phyloP scores from a whole-genome alignment of 2,113 vertebrate species.

The Centropus unirufus region DNA sequence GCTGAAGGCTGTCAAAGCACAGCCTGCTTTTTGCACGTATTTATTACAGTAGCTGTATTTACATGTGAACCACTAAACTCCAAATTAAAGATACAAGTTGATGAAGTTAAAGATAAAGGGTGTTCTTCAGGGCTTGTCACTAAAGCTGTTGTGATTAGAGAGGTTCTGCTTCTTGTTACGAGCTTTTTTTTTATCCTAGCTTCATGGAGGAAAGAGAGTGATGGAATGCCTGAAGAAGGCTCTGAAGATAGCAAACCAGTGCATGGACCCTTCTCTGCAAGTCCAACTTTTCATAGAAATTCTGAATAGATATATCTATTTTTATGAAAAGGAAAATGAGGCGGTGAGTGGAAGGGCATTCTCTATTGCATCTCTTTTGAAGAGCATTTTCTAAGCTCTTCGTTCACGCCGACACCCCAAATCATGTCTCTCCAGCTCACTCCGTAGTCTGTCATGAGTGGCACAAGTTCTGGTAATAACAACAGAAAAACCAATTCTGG shows the following conservation, averaged over 20 bases:
- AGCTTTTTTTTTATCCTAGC: slow-evolving; percentile 73
- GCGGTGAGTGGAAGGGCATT: slow-evolving; percentile 79
- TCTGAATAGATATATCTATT: slow-evolving; percentile 98
- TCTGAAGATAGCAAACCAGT: slow-evolving; percentile 98
- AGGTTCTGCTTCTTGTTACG: background rate
- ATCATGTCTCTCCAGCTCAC: background rate
- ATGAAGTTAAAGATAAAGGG: background rate
- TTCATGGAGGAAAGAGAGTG: slow-evolving; percentile 95
- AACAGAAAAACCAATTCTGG: background rate
- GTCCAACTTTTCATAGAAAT: slow-evolving; percentile 99
- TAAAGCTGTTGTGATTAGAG: background rate
- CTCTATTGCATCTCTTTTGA: background rate
- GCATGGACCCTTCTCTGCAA: slow-evolving; percentile 98
- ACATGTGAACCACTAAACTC: background rate
- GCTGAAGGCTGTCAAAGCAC: background rate
- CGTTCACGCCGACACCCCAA: background rate
- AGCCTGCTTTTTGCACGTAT: background rate
- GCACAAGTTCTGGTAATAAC: background rate
- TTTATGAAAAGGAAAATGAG: slow-evolving; percentile 98
- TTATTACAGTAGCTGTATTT: background rate
- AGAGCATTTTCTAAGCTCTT: background rate
- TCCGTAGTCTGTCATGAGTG: background rate
- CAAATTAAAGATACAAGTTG: background rate
- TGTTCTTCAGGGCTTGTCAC: background rate
- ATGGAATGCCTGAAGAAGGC: slow-evolving; percentile 99